A percentile compares a stretch with the other conserved stretches of the same genome.
phyloP scores from a whole-genome alignment of 2,113 vertebrate genomes.

The Philantomba maxwellii region DNA sequence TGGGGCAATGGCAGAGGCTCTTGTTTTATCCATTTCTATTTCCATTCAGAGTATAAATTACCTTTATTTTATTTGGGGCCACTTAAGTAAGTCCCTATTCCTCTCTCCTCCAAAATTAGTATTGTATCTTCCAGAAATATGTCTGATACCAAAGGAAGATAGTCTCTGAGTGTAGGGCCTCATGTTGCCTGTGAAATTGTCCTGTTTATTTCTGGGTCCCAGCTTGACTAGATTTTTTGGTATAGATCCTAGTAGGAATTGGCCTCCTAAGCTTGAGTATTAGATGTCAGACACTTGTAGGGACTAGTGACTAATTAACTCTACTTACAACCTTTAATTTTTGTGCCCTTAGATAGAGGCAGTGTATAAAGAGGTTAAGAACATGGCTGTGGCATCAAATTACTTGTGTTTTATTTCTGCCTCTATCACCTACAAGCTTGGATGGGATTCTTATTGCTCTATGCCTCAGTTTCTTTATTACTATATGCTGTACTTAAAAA shows the following conservation, averaged over 20 bases:
- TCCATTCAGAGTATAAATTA: not conserved
- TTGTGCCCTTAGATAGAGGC: not conserved
- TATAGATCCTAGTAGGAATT: not conserved
- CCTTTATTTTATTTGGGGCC: not conserved
- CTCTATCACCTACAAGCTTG: not conserved
- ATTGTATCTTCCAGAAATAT: not conserved
- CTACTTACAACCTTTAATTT: not conserved
- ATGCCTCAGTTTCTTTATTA: not conserved
- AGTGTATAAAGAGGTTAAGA: not conserved
- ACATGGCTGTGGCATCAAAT: not conserved
- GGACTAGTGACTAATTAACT: not conserved
- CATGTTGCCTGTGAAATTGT: not conserved
- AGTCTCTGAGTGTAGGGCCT: not conserved
- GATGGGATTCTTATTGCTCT: not conserved
- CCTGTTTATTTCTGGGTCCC: not conserved
- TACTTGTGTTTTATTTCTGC: not conserved
- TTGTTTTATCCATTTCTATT: not conserved
- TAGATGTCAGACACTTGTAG: not conserved
- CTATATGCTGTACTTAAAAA: not conserved
- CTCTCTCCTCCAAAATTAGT: conserved; percentile 4
- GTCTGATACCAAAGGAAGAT: not conserved
- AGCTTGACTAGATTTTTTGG: not conserved
- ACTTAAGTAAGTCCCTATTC: not conserved
- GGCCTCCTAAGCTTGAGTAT: not conserved
- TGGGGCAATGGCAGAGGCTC: not conserved